Conservation (phyloP, 2,797 vertebrate species). For the Acanthornis magna region DNA sequence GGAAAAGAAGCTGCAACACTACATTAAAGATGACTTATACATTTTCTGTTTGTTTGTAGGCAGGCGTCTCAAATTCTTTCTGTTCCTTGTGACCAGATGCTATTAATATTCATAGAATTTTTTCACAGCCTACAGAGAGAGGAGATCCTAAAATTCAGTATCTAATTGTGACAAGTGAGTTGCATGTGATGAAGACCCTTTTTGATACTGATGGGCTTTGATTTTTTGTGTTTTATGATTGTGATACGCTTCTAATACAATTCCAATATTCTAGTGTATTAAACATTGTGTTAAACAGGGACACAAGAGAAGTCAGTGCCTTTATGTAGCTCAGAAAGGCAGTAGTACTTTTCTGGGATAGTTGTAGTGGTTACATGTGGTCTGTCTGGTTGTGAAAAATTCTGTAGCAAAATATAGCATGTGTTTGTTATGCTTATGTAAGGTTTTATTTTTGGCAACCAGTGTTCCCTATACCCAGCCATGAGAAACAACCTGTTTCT, state of each 20-base stretch:
- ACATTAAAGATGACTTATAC: neutral
- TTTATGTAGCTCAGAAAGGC: neutral
- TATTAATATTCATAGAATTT: neutral
- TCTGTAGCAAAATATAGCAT: constrained; percentile 19
- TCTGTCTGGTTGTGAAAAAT: constrained; percentile 23
- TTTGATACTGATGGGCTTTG: neutral
- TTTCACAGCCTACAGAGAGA: neutral
- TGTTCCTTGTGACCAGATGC: neutral
- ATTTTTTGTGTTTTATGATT: neutral
- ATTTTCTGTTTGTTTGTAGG: neutral
- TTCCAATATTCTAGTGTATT: neutral
- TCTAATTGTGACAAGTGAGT: neutral
- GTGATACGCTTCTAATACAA: neutral
- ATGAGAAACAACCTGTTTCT: neutral
- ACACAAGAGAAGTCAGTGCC: neutral
- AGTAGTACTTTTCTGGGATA: neutral
- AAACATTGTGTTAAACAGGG: neutral
- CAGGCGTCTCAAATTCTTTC: neutral
- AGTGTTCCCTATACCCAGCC: neutral
- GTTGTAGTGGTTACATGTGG: constrained; percentile 26
- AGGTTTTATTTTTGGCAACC: constrained; percentile 15
- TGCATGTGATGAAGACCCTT: neutral
- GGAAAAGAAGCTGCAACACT: neutral
- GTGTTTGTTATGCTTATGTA: constrained; percentile 23
- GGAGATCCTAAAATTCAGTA: neutral